Percentiles rank a stretch among this genome's conserved stretches.
Conservation (phyloP, 2,797 vertebrate genomes). For the Amblyraja radiata region DNA sequence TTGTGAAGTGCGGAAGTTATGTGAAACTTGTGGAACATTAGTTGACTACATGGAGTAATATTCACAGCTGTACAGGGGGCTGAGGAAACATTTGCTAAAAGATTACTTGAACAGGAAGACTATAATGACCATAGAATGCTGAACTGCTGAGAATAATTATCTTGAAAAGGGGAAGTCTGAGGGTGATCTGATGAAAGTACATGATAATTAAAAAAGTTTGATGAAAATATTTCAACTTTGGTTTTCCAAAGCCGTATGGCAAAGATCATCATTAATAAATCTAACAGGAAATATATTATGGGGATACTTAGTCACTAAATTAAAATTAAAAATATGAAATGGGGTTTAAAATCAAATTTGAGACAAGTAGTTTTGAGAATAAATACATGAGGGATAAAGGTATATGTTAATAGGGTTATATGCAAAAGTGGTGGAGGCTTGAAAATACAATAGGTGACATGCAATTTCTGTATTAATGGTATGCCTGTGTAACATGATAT, state of each 20-base stretch:
- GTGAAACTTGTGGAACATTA: background rate
- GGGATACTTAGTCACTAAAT: background rate
- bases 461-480: background rate
- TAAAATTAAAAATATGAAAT: background rate
- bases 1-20: background rate
- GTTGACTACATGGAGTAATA: background rate
- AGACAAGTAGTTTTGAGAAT: background rate
- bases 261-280: background rate
- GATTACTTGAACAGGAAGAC: background rate
- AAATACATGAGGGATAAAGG: too few species aligned
- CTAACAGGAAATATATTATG: background rate
- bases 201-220: background rate
- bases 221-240: background rate
- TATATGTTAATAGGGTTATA: background rate
- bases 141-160: background rate
- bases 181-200: background rate
- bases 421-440: background rate
- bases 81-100: background rate
- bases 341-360: too few species aligned
- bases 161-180: background rate
- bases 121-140: background rate
- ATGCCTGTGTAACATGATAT: background rate
- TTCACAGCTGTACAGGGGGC: background rate
- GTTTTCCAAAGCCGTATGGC: background rate
- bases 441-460: background rate